Evolutionary conservation across 1,140 invertebrate genomes (phyloP).

Genomic region (Zaprionus tsacasi): DNA sequence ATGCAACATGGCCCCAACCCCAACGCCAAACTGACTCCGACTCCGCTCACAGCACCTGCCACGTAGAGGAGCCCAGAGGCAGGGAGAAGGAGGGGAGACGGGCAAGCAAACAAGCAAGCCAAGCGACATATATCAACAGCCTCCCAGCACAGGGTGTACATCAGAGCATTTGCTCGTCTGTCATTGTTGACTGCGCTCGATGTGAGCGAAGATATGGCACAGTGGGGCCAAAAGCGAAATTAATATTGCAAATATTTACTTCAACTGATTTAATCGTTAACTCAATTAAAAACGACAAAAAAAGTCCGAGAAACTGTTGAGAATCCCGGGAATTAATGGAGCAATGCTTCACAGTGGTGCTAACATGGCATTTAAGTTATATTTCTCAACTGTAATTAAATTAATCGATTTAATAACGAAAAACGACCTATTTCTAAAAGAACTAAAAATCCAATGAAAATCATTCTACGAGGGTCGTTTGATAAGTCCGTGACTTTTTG

Average conservation of each 20-base stretch:
- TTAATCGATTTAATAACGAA: no score
- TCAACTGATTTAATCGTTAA: no score
- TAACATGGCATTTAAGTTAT: no score
- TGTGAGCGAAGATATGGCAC: constrained; percentile 52
- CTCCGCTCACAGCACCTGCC: not conserved
- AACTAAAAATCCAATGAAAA: no score
- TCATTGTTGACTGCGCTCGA: constrained; percentile 79
- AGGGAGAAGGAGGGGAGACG: constrained; percentile 8
- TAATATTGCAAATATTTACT: no score
- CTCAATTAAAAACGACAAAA: not conserved
- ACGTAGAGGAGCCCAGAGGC: not conserved
- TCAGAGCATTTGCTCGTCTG: constrained; percentile 81
- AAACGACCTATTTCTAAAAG: no score
- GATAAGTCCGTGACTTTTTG: no score
- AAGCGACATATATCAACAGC: constrained; percentile 77
- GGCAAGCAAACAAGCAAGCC: constrained; percentile 73
- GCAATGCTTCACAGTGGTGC: no score
- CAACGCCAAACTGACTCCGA: constrained; percentile 14
- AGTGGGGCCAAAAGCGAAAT: constrained; percentile 34
- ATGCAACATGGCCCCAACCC: constrained; percentile 55
- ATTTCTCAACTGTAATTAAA: no score
- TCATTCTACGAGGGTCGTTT: no score
- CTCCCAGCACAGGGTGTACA: constrained; percentile 51
- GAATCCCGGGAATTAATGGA: no score
- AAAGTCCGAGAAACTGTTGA: no score